Evolutionary conservation across 1,140 invertebrate species (phyloP), one percentile per base, ranked within the genome.

Genomic region (Drosophila tsacasi): DNA sequence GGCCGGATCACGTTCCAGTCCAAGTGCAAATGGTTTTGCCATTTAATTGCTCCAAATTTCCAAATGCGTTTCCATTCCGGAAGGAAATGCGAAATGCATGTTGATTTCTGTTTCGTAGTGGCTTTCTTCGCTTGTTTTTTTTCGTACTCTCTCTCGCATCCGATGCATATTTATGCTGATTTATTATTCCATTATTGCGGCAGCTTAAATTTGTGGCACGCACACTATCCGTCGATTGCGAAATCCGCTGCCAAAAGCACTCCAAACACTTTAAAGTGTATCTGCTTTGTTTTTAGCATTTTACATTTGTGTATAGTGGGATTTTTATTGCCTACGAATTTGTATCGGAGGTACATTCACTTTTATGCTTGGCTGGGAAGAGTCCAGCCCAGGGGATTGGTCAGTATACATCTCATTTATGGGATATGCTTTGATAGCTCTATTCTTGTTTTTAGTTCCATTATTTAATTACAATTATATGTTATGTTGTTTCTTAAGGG

Each of bases 51-150:
- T 81, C 79, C 71, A 76, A 83, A 81, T 72, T 77, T 69, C 40
- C 67, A 75, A 72, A 78, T 81, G 81, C 82, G 81, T 84, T 66
- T 79, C 47, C 67, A 67, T 46, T n/a, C n/a, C 85, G 85, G 85
- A 90, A 90, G 85, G 85, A 90, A 90, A 90, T 90, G 76, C 69
- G 68, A 79, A 89, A 44, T 84, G 78, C 67, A 85, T 85, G 81
- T 82, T 77, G 73, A 81, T 67, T 79, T 81, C 66, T 9, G 25
- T 66, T 77, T 57, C 49, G 54, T 60, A 37, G 27, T 32, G 49
- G 27, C 25, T 52, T 52, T 81, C 68, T 37, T 58, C 66, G 32
- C 21, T 25, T 8, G 46, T 13, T 46, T 21, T 35, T 8, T 35
- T 35, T 35, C 10, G 47, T 47, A 15, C 35, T 63, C 40, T 61